Conservation (phyloP, 2,113 vertebrate species). For the Mirounga angustirostris region DNA sequence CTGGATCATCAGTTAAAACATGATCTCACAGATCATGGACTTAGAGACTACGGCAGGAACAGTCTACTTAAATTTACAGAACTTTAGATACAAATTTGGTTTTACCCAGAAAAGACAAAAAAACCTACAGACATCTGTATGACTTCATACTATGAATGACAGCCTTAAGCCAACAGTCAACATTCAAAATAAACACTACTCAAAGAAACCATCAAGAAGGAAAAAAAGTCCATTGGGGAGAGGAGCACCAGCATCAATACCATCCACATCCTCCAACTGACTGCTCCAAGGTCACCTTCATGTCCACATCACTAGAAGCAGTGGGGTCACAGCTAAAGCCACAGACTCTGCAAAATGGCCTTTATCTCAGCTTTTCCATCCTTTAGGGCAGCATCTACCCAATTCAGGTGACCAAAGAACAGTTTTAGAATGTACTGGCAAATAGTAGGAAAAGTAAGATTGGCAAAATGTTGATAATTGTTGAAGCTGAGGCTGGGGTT, state of each 20-base stretch:
- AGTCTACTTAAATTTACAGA: background rate
- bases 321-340: background rate
- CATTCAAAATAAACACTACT: conserved; percentile 60
- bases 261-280: background rate
- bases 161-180: background rate
- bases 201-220: background rate
- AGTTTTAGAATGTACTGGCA: background rate
- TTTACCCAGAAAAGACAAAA: conserved; percentile 36
- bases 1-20: background rate
- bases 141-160: conserved; percentile 23
- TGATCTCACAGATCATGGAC: background rate
- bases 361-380: background rate
- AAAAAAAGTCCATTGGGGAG: background rate
- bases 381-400: background rate
- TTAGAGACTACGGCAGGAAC: conserved; percentile 24
- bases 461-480: background rate
- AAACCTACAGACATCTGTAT: background rate
- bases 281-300: conserved; percentile 66
- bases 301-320: background rate
- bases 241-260: background rate
- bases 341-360: background rate
- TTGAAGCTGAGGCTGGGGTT: background rate
- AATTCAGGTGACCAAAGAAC: background rate
- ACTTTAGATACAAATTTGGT: conserved; percentile 14
- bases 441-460: background rate